These are phyloP conservation scores for Dione vanillae DNA, from an alignment of 2,888 invertebrate species.

Conservation along the genomic window DNA sequence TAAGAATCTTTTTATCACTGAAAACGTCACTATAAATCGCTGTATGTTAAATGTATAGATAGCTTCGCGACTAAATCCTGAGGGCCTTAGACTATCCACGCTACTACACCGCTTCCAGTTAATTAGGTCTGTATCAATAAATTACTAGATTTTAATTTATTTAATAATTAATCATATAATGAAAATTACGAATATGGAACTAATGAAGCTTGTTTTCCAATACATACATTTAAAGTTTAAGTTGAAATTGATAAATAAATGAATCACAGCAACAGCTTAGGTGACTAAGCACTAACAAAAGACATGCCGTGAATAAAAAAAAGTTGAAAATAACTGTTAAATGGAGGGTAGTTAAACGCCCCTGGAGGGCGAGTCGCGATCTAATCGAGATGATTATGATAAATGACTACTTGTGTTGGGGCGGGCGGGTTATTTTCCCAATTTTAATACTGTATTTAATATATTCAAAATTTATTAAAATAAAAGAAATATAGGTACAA, in stretches of 20 bases:
- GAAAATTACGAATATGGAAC: no score
- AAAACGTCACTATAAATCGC: no score
- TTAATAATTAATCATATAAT: no score
- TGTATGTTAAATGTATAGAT: no score
- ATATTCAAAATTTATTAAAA: slow-evolving; percentile 16
- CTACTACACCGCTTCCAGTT: no score
- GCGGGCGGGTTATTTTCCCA: slow-evolving; percentile 48
- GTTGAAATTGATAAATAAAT: slow-evolving; percentile 30
- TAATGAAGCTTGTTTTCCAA: no score
- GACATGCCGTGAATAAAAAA: slow-evolving; percentile 69
- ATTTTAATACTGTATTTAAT: slow-evolving; percentile 23
- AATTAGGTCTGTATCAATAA: no score
- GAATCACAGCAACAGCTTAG: slow-evolving; percentile 44
- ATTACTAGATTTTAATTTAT: no score
- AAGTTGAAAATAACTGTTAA: slow-evolving; percentile 79
- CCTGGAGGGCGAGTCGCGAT: slow-evolving; percentile 75
- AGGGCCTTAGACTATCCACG: no score
- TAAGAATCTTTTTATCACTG: no score
- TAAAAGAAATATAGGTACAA: background rate
- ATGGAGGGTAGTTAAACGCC: slow-evolving; percentile 79
- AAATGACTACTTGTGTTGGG: slow-evolving; percentile 64
- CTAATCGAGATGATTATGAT: slow-evolving; percentile 82
- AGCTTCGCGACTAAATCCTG: no score
- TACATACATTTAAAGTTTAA: background rate
- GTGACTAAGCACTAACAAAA: slow-evolving; percentile 61